Evolutionary conservation across 2,113 vertebrate genomes (phyloP).

Genomic region (Psilopsiagon aurifrons): DNA sequence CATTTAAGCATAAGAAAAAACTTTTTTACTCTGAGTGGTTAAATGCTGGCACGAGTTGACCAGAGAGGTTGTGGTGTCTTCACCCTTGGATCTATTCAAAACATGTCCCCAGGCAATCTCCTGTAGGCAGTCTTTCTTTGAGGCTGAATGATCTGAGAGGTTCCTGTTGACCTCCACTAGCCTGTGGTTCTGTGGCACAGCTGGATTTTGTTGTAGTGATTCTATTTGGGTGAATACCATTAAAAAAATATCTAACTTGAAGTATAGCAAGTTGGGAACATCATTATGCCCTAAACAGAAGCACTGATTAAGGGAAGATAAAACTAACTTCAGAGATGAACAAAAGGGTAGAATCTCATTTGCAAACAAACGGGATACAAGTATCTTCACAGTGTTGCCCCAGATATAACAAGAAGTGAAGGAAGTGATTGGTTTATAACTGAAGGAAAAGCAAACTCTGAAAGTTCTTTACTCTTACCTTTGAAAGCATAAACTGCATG

Average conservation of each 20-base stretch:
- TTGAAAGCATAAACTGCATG: background rate
- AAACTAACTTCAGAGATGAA: conserved; percentile 28
- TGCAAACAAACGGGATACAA: background rate
- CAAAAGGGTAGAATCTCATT: conserved; percentile 25
- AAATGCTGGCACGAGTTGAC: background rate
- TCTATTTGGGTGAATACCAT: background rate
- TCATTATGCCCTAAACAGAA: conserved; percentile 8
- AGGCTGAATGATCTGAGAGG: background rate
- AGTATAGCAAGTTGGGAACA: background rate
- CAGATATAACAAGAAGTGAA: background rate
- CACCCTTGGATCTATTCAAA: background rate
- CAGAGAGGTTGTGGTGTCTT: background rate
- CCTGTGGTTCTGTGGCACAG: background rate
- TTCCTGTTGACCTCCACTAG: background rate
- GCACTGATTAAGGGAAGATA: background rate
- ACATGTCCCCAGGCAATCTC: background rate
- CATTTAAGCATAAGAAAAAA: background rate
- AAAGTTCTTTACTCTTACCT: background rate
- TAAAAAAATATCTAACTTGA: conserved; percentile 11
- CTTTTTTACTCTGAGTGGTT: background rate
- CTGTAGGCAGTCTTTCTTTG: background rate
- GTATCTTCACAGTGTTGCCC: background rate
- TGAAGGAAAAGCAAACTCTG: background rate
- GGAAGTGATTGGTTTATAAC: background rate
- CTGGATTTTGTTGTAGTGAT: background rate